Conservation (phyloP, 1,140 invertebrate species). For the Oryctes rhinoceros region DNA sequence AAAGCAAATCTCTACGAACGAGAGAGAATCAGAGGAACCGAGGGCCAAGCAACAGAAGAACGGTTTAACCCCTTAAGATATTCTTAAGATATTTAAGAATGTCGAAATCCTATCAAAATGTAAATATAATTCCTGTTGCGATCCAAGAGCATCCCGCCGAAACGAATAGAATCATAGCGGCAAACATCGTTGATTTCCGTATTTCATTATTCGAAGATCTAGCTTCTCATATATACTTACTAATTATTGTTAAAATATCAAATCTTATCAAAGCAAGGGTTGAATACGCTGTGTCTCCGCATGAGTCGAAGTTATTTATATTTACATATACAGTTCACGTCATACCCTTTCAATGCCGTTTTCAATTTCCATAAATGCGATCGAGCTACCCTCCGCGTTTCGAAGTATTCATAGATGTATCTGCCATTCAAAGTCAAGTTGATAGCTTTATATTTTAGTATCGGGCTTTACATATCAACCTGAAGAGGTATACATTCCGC, state of each 20-base stretch:
- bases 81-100: no score
- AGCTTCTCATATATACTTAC: no score
- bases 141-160: no score
- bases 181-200: no score
- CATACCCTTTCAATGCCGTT: neutral
- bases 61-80: no score
- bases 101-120: no score
- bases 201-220: neutral
- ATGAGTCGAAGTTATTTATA: neutral
- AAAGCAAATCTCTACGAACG: no score
- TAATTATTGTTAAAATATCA: neutral
- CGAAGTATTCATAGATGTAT: neutral
- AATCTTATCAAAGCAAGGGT: neutral
- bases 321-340: neutral
- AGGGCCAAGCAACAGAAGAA: no score
- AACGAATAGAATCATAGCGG: no score
- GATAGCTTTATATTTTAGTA: neutral
- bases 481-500: neutral
- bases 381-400: neutral
- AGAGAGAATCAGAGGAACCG: no score
- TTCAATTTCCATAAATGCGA: neutral
- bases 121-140: no score
- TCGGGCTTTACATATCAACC: neutral
- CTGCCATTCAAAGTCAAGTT: neutral
- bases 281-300: neutral